Conservation (phyloP, 2,888 invertebrate genomes). For the Amaurobius ferox region DNA sequence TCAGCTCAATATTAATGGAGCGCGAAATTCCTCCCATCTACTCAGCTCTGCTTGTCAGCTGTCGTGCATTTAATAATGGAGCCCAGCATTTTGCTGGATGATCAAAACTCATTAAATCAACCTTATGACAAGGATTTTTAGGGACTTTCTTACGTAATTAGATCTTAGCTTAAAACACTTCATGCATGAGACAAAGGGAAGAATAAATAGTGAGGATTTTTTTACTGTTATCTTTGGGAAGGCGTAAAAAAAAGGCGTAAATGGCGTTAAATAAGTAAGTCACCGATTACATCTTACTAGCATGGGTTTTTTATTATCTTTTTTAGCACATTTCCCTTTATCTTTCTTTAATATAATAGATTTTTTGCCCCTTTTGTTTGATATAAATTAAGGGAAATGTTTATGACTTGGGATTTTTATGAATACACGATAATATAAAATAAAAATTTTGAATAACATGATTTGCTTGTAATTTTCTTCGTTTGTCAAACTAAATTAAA, state of each 20-base stretch:
- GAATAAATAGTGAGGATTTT: constrained; percentile 40
- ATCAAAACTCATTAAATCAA: constrained; percentile 72
- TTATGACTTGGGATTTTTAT: too few relatives aligned
- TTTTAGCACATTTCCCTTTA: neutral
- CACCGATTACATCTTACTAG: neutral
- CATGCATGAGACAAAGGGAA: constrained; percentile 46
- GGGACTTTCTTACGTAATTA: constrained; percentile 67
- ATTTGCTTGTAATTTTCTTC: too few relatives aligned
- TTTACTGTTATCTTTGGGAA: constrained; percentile 17
- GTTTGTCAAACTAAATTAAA: too few relatives aligned
- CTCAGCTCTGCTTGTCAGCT: constrained; percentile 71
- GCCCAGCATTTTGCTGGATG: constrained; percentile 63
- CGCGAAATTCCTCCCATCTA: constrained; percentile 68
- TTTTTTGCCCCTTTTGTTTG: neutral
- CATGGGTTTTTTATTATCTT: neutral
- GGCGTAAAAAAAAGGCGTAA: constrained; percentile 15
- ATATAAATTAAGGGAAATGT: too few relatives aligned
- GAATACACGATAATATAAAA: too few relatives aligned
- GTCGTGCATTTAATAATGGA: constrained; percentile 71
- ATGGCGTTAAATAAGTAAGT: constrained; percentile 32
- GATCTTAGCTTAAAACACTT: constrained; percentile 54
- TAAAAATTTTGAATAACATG: too few relatives aligned
- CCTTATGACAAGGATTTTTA: constrained; percentile 62
- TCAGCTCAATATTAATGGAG: constrained; percentile 66
- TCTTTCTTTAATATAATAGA: neutral